These are phyloP conservation scores for Aselliscus stoliczkanus DNA, from an alignment of 2,797 vertebrate species.

Conservation along the genomic window DNA sequence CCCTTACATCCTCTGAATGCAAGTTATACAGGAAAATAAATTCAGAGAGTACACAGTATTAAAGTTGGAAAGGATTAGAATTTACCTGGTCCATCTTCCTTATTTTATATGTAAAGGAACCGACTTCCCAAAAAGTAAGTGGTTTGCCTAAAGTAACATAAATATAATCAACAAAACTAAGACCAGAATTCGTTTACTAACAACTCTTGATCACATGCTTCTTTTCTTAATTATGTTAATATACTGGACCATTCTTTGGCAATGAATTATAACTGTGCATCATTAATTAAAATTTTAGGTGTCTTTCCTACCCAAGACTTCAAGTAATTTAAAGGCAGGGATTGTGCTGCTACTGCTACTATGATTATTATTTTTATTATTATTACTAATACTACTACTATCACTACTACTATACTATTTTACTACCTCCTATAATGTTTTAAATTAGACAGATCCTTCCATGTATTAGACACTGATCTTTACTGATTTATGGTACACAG, in stretches of 20 bases:
- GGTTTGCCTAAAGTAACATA: constrained; percentile 7
- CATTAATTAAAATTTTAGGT: not conserved
- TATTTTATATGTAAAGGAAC: not conserved
- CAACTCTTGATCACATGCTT: not conserved
- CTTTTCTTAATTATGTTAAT: not conserved
- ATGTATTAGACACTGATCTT: not conserved
- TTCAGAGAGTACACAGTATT: not conserved
- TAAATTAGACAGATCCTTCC: not conserved
- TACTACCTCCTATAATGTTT: not conserved
- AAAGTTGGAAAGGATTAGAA: not conserved
- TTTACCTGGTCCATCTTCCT: not conserved
- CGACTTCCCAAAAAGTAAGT: not conserved
- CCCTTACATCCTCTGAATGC: not conserved
- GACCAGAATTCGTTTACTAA: constrained; percentile 1
- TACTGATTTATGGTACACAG: not conserved
- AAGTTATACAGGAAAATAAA: constrained; percentile 9
- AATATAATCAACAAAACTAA: not conserved
- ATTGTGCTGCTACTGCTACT: not conserved
- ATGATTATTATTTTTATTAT: not conserved
- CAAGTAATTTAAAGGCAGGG: not conserved
- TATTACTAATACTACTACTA: not conserved
- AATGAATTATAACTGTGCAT: not conserved
- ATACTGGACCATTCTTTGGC: not conserved
- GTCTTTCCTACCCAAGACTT: not conserved
- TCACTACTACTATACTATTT: not conserved